These are phyloP conservation scores for Siniperca knerii DNA, from an alignment of 2,113 vertebrate genomes.

Conservation along the genomic window DNA sequence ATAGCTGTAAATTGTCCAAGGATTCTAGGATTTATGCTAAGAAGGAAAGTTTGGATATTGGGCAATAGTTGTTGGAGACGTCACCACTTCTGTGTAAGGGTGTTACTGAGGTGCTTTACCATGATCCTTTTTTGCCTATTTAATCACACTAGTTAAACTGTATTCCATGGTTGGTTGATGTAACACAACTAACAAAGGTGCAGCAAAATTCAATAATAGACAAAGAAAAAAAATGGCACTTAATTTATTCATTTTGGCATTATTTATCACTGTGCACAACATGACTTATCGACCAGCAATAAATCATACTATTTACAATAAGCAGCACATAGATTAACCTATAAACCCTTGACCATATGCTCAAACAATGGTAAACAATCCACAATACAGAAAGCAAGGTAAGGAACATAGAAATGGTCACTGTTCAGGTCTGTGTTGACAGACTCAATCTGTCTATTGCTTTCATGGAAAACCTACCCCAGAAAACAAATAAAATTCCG, in stretches of 20 bases:
- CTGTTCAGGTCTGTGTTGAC: neutral
- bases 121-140: neutral
- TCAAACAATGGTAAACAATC: constrained; percentile 42
- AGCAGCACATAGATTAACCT: constrained; percentile 5
- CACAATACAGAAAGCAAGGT: neutral
- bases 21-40: too few species aligned
- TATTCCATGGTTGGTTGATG: neutral
- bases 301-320: constrained; percentile 49
- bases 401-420: constrained; percentile 32
- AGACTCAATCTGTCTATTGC: constrained; percentile 9
- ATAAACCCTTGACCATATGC: neutral
- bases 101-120: too few species aligned
- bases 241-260: constrained; percentile 22
- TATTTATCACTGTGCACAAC: constrained; percentile 15
- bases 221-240: neutral
- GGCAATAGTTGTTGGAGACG: too few species aligned
- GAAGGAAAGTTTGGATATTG: too few species aligned
- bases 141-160: neutral
- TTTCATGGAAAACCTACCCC: neutral
- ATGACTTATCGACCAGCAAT: constrained; percentile 73
- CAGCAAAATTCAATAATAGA: neutral
- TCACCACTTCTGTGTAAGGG: too few species aligned
- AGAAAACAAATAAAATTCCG: neutral
- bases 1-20: too few species aligned
- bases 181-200: neutral